Conservation (phyloP, 2,797 vertebrate genomes). For the Xenops minutus region DNA sequence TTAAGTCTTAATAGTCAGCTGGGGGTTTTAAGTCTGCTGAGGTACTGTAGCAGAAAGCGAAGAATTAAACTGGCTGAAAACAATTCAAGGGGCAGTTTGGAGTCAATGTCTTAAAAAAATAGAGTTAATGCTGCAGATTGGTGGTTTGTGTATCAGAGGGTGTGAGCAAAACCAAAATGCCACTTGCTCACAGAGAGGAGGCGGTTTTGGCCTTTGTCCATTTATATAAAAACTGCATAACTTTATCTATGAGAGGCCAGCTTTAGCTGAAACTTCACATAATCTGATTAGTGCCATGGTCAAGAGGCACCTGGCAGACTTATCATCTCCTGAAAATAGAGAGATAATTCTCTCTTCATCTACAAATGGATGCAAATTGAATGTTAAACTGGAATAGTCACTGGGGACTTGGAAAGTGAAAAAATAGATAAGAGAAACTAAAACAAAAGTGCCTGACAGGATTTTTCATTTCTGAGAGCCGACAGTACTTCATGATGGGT, state of each 20-base stretch:
- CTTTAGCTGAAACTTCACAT: not conserved
- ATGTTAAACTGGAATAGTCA: not conserved
- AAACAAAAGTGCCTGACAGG: conserved; percentile 6
- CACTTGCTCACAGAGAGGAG: not conserved
- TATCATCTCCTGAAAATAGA: not conserved
- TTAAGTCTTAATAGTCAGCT: not conserved
- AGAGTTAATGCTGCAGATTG: not conserved
- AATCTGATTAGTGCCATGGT: conserved; percentile 4
- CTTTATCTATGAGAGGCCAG: not conserved
- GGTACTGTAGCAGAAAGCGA: not conserved
- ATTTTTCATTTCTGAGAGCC: conserved; percentile 2
- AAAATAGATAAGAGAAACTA: not conserved
- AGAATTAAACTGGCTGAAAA: not conserved
- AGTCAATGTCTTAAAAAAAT: not conserved
- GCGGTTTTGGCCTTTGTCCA: not conserved
- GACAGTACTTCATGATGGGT: not conserved
- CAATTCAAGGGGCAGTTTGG: not conserved
- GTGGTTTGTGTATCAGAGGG: not conserved
- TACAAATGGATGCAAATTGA: conserved; percentile 47
- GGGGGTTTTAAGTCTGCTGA: not conserved
- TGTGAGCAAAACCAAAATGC: not conserved
- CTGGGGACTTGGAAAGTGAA: not conserved
- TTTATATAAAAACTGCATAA: not conserved
- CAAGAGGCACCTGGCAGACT: conserved; percentile 36
- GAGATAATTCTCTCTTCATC: conserved; percentile 1